Base-by-base conservation (phyloP, 1,140 invertebrate genomes). In the Proales similis region DNA sequence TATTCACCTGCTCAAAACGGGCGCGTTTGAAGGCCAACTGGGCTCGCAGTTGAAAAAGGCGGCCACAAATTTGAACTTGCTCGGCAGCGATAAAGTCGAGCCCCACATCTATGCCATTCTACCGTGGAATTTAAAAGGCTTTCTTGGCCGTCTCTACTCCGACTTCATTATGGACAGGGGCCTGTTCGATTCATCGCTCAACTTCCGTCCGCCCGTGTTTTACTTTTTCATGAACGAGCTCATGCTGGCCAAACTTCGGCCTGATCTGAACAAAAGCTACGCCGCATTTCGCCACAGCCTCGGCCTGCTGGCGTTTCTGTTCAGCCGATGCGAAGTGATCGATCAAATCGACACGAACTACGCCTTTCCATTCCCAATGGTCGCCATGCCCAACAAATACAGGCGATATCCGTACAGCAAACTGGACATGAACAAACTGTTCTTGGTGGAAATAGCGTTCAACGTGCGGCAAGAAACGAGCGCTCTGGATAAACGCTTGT, bases 81-180 rank as follows among this genome's bases (percentile, higher is more conserved):
- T n/a, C n/a, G n/a, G n/a, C n/a, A n/a, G n/a, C n/a, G n/a, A n/a
- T n/a, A n/a, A n/a, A n/a, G n/a, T n/a, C n/a, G n/a, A n/a, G n/a
- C n/a, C n/a, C n/a, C n/a, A n/a, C 4, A 14, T 57, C 30, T 57
- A 42, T 26, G 36, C 24, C n/a, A 57, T 57, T 29, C 11, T 57
- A 26, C 51, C 51, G n/a, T 57, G 51, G 51, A 57, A 57, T 14
- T 57, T 14, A 27, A 57, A 42, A 42, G 17, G 19, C 20, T 57
- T 57, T 26, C 5, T 57, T 3, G 45, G 45, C 32, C 51, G 51
- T 24, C 19, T 57, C 9, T 57, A 42, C 30, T 32, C 33, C 4
- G 4, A 22, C 11, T 57, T 42, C 32, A 42, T 36, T 57, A 17
- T 27, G 4, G 14, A 57, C 17, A 7, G 17, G 9, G 36, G 51